Evolutionary conservation across 2,113 vertebrate genomes (phyloP), one percentile per base, ranked within the genome.

Genomic region (Carlito syrichta): DNA sequence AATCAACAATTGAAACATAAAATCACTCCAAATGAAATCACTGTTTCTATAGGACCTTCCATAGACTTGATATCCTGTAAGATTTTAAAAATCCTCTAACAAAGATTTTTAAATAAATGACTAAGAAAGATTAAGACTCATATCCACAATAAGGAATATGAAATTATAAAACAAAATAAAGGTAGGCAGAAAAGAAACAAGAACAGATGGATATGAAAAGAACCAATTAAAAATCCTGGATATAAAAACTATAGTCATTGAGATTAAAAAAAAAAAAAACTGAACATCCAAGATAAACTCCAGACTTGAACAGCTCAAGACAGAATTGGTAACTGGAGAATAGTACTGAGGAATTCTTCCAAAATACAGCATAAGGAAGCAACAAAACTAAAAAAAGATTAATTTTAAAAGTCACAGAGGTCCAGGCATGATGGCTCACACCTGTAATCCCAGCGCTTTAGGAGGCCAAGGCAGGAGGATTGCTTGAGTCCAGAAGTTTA

Each of bases 61-160:
- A n/a, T 12, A 52, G 16, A 78, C 52, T 69, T 52, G 40, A 77
- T 71, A 93, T 60, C 10, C 50, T 79, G 25, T 12, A 71, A 35
- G 27, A 87, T 78, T 89, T 96, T 25, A n/a, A 85, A 83, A 91
- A n/a, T 62, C 25, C 27, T 87, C 19, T 63, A 88, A 79, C 48
- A 83, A 87, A 94, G 38, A 85, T 54, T 69, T 90, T 68, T n/a
- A 91, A 92, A 77, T 92, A 93, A 93, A 87, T 35, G 22, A 86
- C 43, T 73, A n/a, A n/a, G 25, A 84, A 63, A 91, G 60, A 38
- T 68, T 91, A 91, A 85, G 40, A 78, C 35, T 89, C 27, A 52
- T 10, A 76, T 23, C 25, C 23, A 66, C 2, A 92, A 81, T 6
- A 86, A 86, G 54, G 27, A 82, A 81, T 62, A 95, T 73, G 16